These are phyloP conservation scores for Alosa sapidissima DNA, from an alignment of 2,797 vertebrate species.

Conservation along the genomic window DNA sequence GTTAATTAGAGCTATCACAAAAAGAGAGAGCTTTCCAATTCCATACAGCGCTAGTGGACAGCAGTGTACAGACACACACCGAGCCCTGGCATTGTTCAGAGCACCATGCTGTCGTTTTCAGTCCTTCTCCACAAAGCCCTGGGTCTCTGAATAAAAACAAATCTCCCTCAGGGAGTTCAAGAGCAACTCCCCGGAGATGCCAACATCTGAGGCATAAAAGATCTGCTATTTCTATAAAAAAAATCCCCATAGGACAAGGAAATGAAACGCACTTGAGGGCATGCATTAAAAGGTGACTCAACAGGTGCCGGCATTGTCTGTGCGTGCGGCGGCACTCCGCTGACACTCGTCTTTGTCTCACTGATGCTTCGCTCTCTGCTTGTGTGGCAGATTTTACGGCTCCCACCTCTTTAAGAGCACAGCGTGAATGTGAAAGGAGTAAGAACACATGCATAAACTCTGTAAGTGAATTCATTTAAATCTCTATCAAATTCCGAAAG, in stretches of 20 bases:
- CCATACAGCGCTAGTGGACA: neutral
- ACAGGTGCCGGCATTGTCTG: neutral
- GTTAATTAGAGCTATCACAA: neutral
- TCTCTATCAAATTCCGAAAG: too few species aligned
- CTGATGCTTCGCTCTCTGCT: too few species aligned
- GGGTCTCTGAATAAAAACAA: neutral
- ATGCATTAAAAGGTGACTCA: neutral
- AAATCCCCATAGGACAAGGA: neutral
- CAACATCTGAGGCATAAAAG: neutral
- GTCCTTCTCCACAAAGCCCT: neutral
- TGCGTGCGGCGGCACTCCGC: neutral
- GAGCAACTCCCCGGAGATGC: neutral
- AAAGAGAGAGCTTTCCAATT: neutral
- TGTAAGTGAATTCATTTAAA: too few species aligned
- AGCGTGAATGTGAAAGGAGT: too few species aligned
- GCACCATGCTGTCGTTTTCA: neutral
- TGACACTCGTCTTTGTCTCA: neutral
- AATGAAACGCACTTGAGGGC: neutral
- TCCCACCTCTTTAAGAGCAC: too few species aligned
- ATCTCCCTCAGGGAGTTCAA: neutral
- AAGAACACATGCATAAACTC: too few species aligned
- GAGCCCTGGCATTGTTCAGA: neutral
- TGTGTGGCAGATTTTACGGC: neutral
- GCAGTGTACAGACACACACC: neutral
- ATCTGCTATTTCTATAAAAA: neutral